Base-by-base conservation (phyloP, 1,140 invertebrate genomes). In the Geopemphigus sp. region DNA sequence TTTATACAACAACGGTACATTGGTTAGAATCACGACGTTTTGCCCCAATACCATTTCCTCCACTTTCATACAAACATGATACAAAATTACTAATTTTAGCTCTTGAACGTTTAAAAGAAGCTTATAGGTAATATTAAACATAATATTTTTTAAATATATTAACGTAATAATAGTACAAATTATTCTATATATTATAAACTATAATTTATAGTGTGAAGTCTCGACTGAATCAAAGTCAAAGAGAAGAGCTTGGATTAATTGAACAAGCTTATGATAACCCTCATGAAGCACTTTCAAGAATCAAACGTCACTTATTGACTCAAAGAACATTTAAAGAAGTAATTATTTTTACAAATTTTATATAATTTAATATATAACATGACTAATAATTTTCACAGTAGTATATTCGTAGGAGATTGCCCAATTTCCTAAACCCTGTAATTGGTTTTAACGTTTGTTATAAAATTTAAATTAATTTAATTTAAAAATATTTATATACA, bases 211-310 rank as follows among this genome's bases (percentile, higher is more conserved):
- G 96, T 84, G 98, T 99, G 0, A 99, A 99, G 85, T 99, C 97
- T 6, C 89, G 98, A 50, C 85, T 99, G 63, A 99, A 99, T 88
- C 98, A 99, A 86, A 98, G 96, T 84, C 98, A 99, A 87, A 88
- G 98, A 83, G 98, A 99, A 87, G 98, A 99, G 86, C 86, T 99
- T 24, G 98, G 98, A 24, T 88, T 99, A 1, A 99, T 99, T 84
- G 98, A 99, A 86, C 98, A 99, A 86, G 98, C 98, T 0, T 99
- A 99, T 85, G 98, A 99, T 85, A 99, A 99, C 88, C 98, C 98
- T 78, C 98, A 99, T 83, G 98, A 99, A 86, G 98, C 98, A 1
- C 86, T 99, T 66, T 99, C 98, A 0, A 92, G 98, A 84, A 99
- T 99, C 83, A 99, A 99, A 85, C 94, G 98, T 91, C 98, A 99